Evolutionary conservation across 2,888 invertebrate species (phyloP), one percentile per base, ranked within the genome.

Genomic region (Drosophila ezoana): DNA sequence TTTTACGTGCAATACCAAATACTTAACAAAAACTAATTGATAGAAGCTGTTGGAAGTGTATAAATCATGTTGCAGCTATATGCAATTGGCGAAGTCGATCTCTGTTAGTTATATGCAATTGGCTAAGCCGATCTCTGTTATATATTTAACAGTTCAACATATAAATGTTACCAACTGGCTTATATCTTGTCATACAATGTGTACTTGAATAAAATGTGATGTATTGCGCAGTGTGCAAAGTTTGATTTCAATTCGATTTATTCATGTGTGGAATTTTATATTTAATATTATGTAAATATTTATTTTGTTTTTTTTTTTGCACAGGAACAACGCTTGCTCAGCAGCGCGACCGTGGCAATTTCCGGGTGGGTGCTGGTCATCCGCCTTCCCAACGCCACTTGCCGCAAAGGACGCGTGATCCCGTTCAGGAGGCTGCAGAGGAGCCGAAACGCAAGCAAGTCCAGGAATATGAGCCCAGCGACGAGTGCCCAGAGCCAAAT

Each of bases 401-500:
- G 57, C 90, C 91, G 8, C 89, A 87, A 51, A 81, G 86, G 18
- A 77, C 82, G 49, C 89, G 81, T 6, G 86, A 88, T 59, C 85
- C 85, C 16, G 89, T 90, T n/a, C 56, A 57, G 51, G 77, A 64
- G 60, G 70, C 86, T 71, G 64, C 79, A 45, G 91, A 52, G 4
- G 48, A 62, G 14, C 75, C 88, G 18, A 80, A 70, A 33, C 76
- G 71, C 16, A 92, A 66, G 44, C 90, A 90, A 61, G 40, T 40
- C 0, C 44, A 44, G 1, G 94, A 94, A 52, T 94, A 94, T 84
- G 94, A 93, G 67, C 93, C 94, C 75, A 93, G 95, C 18, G 95
- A 95, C 57, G 93, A 95, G 79, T 97, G 97, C 86, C 97, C 97
- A 0, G 96, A 96, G 84, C 93, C 95, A 0, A 95, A 96, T 81